Conservation (phyloP, 2,888 invertebrate genomes). For the Dasypogon diadema region DNA sequence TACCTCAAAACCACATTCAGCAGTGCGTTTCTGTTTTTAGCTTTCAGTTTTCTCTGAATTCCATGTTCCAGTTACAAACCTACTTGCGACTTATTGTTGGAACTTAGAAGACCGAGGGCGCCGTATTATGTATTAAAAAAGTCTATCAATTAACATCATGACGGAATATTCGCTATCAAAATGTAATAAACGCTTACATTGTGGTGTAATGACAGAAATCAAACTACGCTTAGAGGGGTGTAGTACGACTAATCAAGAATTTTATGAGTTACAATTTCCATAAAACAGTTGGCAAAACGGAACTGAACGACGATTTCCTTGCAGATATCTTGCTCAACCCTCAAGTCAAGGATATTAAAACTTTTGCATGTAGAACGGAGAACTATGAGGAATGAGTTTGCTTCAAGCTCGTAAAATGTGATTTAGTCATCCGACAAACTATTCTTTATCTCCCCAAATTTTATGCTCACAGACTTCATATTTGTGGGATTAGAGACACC, state of each 20-base stretch:
- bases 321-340: no score
- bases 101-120: background rate
- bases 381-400: background rate
- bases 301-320: background rate
- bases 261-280: background rate
- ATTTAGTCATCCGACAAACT: background rate
- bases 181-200: background rate
- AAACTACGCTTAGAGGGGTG: background rate
- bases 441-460: background rate
- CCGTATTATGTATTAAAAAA: background rate
- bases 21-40: background rate
- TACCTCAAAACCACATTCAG: background rate
- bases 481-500: no score
- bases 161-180: background rate
- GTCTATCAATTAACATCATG: conserved; percentile 4
- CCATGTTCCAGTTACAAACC: background rate
- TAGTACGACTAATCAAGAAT: background rate
- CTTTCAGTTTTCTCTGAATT: background rate
- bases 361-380: no score
- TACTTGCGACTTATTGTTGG: background rate
- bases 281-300: background rate
- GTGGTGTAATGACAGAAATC: background rate
- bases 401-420: background rate
- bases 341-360: no score
- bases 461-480: no score